phyloP scores from a whole-genome alignment of 30 jellyfish, hydroid and myxozoan genomes.

The Sanderia malayensis region DNA sequence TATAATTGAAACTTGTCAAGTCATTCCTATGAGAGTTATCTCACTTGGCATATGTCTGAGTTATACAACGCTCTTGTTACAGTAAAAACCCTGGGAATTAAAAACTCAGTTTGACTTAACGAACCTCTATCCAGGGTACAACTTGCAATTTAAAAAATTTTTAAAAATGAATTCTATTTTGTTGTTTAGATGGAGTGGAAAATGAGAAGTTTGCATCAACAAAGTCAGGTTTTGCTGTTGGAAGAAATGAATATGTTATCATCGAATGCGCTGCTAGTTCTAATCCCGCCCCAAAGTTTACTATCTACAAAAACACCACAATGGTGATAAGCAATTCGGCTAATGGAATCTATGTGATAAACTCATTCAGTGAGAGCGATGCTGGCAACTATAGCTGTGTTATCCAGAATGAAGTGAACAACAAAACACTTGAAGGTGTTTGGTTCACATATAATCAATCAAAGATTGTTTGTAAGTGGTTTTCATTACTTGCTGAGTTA shows the following conservation, averaged over 20 bases:
- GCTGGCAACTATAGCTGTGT: conserved; percentile 57
- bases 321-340: neutral
- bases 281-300: conserved; percentile 36
- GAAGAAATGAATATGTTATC: conserved; percentile 14
- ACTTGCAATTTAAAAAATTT: no score
- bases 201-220: conserved; percentile 25
- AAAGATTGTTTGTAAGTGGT: neutral
- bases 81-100: no score
- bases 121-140: no score
- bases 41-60: no score
- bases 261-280: conserved; percentile 40
- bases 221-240: conserved; percentile 37
- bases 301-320: conserved; percentile 30
- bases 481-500: no score
- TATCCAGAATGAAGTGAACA: conserved; percentile 28
- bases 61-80: no score
- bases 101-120: no score
- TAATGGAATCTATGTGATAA: conserved; percentile 29
- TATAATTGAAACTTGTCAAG: no score
- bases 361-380: conserved; percentile 19
- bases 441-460: conserved; percentile 31
- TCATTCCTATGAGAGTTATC: no score
- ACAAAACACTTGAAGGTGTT: conserved; percentile 28
- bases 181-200: conserved; percentile 49
- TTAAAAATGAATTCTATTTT: neutral